Percentiles rank a stretch among this genome's conserved stretches.
Conservation (phyloP, 1,140 invertebrate genomes). For the Teleogryllus occipitalis region DNA sequence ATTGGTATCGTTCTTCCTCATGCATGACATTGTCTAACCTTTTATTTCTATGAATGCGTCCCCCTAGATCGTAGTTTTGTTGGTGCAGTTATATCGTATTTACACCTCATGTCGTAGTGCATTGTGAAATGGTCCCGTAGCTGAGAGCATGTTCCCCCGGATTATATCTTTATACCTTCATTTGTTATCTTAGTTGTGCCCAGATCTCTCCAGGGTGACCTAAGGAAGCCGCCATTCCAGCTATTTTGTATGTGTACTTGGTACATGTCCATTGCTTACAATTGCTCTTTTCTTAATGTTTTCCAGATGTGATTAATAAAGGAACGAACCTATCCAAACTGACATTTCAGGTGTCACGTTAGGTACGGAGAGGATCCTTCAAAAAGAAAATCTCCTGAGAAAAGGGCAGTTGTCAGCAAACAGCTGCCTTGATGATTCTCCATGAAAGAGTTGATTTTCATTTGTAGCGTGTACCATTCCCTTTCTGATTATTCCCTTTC, state of each 20-base stretch:
- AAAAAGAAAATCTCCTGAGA: background rate
- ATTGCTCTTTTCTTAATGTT: conserved; percentile 5
- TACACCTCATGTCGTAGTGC: background rate
- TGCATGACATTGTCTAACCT: conserved; percentile 15
- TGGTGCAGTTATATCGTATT: background rate
- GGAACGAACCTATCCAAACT: background rate
- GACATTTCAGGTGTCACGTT: background rate
- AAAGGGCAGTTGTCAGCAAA: background rate
- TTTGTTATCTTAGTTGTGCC: background rate
- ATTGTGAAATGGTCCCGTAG: background rate
- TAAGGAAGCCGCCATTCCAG: background rate
- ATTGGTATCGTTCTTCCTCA: conserved; percentile 13
- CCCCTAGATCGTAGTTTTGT: background rate
- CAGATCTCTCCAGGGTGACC: conserved; percentile 2
- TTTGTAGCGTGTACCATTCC: background rate
- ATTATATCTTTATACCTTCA: background rate
- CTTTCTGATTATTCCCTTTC: background rate
- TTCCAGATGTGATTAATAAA: background rate
- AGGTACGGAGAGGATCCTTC: background rate
- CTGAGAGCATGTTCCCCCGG: background rate
- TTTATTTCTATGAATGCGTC: background rate
- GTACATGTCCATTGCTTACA: background rate
- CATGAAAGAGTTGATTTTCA: background rate
- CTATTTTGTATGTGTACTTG: background rate
- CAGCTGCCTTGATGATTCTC: background rate